phyloP scores from a whole-genome alignment of 2,888 invertebrate species.

The Meiosimyza platycephala region DNA sequence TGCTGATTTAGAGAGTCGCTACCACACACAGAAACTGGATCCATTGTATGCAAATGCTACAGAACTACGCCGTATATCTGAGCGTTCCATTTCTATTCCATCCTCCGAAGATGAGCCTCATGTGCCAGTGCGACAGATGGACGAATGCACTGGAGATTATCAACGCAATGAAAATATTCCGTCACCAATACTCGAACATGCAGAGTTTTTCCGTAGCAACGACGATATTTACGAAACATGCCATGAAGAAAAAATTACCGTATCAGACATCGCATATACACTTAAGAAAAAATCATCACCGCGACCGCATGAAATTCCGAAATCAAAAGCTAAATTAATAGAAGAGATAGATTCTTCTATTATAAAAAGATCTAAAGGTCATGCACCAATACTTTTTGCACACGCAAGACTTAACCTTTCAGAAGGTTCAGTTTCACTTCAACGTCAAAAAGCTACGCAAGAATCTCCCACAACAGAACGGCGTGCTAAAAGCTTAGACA shows the following conservation, averaged over 20 bases:
- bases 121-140: constrained; percentile 70
- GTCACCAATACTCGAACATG: constrained; percentile 73
- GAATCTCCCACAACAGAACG: constrained; percentile 80
- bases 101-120: constrained; percentile 81
- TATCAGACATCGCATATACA: constrained; percentile 71
- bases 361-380: constrained; percentile 76
- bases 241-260: constrained; percentile 69
- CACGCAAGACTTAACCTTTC: constrained; percentile 84
- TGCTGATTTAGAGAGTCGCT: constrained; percentile 75
- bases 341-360: constrained; percentile 78
- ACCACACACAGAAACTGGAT: constrained; percentile 75
- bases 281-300: constrained; percentile 57
- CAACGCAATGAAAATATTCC: constrained; percentile 73
- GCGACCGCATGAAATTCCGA: constrained; percentile 48
- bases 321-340: constrained; percentile 70
- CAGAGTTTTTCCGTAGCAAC: constrained; percentile 72
- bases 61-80: constrained; percentile 78
- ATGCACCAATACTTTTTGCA: constrained; percentile 82
- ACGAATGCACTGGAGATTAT: constrained; percentile 73
- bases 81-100: constrained; percentile 80
- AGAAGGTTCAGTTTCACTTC: constrained; percentile 82
- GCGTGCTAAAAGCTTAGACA: constrained; percentile 85
- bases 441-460: constrained; percentile 81
- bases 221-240: constrained; percentile 69
- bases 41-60: constrained; percentile 74